phyloP scores from a whole-genome alignment of 2,797 vertebrate genomes.

The Alcedo atthis region DNA sequence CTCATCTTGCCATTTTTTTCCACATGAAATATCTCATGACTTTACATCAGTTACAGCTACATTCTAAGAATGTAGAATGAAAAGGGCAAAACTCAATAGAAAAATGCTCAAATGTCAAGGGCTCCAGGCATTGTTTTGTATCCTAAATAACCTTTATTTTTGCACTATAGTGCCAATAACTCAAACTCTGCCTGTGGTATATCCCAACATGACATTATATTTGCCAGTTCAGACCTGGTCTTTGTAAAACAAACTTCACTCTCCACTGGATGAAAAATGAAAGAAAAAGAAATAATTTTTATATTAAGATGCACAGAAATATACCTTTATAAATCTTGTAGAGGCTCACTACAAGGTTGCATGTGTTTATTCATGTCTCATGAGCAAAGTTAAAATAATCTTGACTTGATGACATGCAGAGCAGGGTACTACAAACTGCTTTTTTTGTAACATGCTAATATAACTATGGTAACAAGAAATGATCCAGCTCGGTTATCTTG shows the following conservation, averaged over 20 bases:
- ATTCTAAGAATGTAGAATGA: background rate
- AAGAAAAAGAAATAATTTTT: background rate
- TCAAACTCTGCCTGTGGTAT: constrained; percentile 32
- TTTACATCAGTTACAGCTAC: background rate
- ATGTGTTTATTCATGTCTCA: background rate
- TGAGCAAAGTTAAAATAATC: constrained; percentile 14
- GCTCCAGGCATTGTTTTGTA: background rate
- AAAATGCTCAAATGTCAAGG: constrained; percentile 52
- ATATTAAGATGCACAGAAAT: background rate
- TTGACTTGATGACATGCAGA: background rate
- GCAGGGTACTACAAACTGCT: constrained; percentile 14
- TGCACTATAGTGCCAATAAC: constrained; percentile 18
- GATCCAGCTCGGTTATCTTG: constrained; percentile 60
- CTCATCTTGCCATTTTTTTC: background rate
- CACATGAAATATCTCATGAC: background rate
- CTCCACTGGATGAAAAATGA: background rate
- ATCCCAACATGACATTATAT: constrained; percentile 46
- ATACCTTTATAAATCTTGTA: background rate
- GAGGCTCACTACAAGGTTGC: background rate
- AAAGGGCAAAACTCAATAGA: constrained; percentile 58
- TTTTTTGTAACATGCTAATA: constrained; percentile 34
- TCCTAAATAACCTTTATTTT: constrained; percentile 59
- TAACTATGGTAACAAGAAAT: constrained; percentile 72
- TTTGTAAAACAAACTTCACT: constrained; percentile 2
- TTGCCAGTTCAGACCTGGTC: background rate